phyloP scores from a whole-genome alignment of 2,113 vertebrate genomes.

The Felis chaus region DNA sequence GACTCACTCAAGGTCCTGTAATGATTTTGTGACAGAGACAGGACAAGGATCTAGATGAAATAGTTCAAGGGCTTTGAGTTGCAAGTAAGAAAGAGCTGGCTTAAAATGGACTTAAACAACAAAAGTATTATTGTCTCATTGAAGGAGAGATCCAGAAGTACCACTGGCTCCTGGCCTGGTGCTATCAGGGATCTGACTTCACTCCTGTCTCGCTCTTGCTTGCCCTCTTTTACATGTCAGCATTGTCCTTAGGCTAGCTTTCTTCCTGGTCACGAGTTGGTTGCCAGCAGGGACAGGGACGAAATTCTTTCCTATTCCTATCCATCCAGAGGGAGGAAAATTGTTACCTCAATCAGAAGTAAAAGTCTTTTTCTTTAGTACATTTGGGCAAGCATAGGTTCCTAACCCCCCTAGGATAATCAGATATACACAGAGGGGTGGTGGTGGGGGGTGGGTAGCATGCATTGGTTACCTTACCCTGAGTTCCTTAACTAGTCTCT shows the following conservation, averaged over 20 bases:
- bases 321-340: neutral
- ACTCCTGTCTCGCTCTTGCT: neutral
- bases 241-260: neutral
- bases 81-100: neutral
- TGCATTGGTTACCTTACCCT: neutral
- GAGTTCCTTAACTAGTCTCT: neutral
- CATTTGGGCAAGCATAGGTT: neutral
- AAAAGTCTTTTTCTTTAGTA: neutral
- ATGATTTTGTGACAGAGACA: neutral
- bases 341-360: neutral
- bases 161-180: no score
- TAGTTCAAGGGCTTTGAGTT: neutral
- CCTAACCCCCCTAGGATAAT: neutral
- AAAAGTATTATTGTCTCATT: neutral
- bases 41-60: neutral
- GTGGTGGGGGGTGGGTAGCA: rapidly evolving
- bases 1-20: neutral
- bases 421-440: neutral
- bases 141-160: neutral
- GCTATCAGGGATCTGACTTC: neutral
- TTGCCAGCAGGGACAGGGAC: neutral
- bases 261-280: neutral
- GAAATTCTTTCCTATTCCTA: neutral
- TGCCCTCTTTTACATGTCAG: neutral
- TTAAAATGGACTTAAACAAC: neutral